Evolutionary conservation across 1,140 invertebrate genomes (phyloP), one percentile per base, ranked within the genome.

Genomic region (Lucilia sericata): DNA sequence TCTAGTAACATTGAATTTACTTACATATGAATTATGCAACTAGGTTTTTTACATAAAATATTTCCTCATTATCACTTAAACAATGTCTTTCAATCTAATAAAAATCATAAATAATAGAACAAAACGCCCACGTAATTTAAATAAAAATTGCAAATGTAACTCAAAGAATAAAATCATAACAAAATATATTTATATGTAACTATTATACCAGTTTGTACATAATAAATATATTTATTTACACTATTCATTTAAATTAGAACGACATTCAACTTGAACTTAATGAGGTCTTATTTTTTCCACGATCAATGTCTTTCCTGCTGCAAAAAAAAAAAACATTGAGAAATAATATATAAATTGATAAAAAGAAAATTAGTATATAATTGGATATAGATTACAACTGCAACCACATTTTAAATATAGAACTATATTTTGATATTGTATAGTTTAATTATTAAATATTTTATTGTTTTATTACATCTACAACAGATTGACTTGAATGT

Each of bases 191-290:
- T 14, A 42, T 55, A 55, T 51, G 49, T n/a, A n/a, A n/a, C n/a
- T n/a, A n/a, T 30, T 3, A 30, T 30, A 30, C 3, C 1, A 30
- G 1, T 30, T 30, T 30, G 25, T 49, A 2, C 49, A 30, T 30
- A 30, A 30, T 30, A 30, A 30, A 30, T 30, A 30, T 30, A 30
- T 3, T 30, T 30, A 30, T 30, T 30, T 30, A 30, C 25, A 30
- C 25, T 30, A 80, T 51, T 80, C 42, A 51, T 80, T 80, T 80
- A 47, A 80, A 80, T 80, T 80, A 80, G 76, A 80, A 80, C 21
- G 76, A 80, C 76, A 80, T 80, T 80, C 76, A 80, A 80, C 76
- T 80, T 80, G 76, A 80, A 80, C 76, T 80, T 80, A 80, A 80
- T 51, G 42, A 80, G 76, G 42, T 25, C 49, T 49, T 80, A 12